phyloP scores from a whole-genome alignment of 2,888 invertebrate species.

The Nipponacmea schrenckii region DNA sequence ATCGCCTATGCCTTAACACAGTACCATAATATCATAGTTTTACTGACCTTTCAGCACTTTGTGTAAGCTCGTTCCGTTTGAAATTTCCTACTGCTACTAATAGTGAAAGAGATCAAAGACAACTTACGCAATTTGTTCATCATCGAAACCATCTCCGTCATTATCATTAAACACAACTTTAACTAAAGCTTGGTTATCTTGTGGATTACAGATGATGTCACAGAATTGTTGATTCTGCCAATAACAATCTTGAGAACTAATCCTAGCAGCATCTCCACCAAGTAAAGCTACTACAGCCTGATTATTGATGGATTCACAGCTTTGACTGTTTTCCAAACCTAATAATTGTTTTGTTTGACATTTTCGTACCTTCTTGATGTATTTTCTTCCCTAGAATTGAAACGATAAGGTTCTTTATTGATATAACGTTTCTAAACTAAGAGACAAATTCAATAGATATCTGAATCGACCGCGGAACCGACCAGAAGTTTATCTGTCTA shows the following conservation, averaged over 20 bases:
- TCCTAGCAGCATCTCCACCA: background rate
- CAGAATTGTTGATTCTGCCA: background rate
- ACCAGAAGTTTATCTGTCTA: no score
- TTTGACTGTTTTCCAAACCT: background rate
- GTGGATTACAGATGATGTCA: background rate
- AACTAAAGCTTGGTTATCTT: background rate
- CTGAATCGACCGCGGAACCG: no score
- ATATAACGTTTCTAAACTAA: no score
- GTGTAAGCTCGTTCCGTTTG: no score
- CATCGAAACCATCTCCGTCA: background rate
- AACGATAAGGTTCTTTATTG: background rate
- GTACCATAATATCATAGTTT: no score
- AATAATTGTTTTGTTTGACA: background rate
- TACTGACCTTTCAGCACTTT: no score
- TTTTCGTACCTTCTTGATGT: background rate
- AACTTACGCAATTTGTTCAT: constrained; percentile 1
- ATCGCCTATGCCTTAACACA: no score
- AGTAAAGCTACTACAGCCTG: background rate
- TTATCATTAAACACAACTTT: background rate
- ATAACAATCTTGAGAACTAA: background rate
- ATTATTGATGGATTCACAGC: background rate
- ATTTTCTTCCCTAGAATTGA: background rate
- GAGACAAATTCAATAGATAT: no score
- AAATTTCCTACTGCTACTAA: no score
- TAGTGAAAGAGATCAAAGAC: background rate